Evolutionary conservation across 1,140 invertebrate genomes (phyloP), one percentile per base, ranked within the genome.

Genomic region (Bombus terrestris): DNA sequence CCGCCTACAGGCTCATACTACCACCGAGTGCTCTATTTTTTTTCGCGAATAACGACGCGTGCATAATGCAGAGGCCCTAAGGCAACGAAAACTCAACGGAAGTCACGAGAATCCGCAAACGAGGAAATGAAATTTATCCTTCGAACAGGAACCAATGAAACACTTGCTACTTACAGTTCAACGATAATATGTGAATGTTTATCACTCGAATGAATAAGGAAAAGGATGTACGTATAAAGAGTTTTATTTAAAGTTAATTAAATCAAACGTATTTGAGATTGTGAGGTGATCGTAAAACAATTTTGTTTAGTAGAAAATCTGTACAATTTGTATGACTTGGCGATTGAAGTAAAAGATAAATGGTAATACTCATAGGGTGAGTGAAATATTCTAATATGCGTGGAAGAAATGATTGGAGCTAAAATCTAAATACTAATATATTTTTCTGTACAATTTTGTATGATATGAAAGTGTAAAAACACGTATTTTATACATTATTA

Each of bases 81-180:
- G 41, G 78, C 78, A 25, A 37, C 64, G 62, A 43, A 39, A 18
- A 41, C 59, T 39, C 74, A 18, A n/a, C 22, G 37, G 47, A 80
- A 81, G 35, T 53, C 43, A 15, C 43, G 66, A 35, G 25, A 66
- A 57, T 35, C 35, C 28, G 64, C 41, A 25, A 57, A 37, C 66
- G 53, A 59, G 35, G 74, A 35, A 62, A 76, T 62, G 75, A 81
- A 81, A 71, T 81, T 81, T 81, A 53, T 71, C 43, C 78, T 22
- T 66, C 22, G 32, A 69, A 41, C 12, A 13, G 9, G 13, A 6
- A 1, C 10, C 13, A 6, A 66, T 66, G n/a, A 32, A 32, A 66
- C 8, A 2, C n/a, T 32, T 32, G n/a, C 15, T 66, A 32, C 64
- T 32, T 15, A 32, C n/a, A 13, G 59, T 62, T 62, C 28, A n/a